These are phyloP conservation scores for Cepaea nemoralis DNA, from an alignment of 1,140 invertebrate species.

Conservation along the genomic window DNA sequence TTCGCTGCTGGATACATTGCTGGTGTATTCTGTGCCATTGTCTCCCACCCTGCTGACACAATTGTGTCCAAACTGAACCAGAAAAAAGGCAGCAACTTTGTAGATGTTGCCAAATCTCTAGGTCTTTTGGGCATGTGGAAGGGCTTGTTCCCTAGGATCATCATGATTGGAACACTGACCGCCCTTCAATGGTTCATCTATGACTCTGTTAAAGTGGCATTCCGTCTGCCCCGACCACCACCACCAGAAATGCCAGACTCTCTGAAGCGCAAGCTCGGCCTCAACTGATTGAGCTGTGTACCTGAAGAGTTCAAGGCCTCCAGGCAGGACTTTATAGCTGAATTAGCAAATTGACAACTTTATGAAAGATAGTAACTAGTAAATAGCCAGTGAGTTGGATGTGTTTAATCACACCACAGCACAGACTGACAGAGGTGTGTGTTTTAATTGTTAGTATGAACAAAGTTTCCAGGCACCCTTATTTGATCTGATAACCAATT, in stretches of 20 bases:
- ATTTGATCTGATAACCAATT: too few relatives aligned
- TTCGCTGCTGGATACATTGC: conserved; percentile 91
- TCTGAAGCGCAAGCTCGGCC: conserved; percentile 74
- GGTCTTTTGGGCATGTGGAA: conserved; percentile 92
- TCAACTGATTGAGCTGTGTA: conserved; percentile 71
- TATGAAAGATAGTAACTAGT: too few relatives aligned
- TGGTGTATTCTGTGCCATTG: conserved; percentile 99
- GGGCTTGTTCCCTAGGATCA: conserved; percentile 94
- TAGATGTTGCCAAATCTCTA: conserved; percentile 81
- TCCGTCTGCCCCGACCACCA: conserved; percentile 93
- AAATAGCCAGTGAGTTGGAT: too few relatives aligned
- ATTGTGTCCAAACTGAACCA: conserved; percentile 99
- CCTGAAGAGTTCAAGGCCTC: too few relatives aligned
- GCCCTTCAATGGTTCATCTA: conserved; percentile 99
- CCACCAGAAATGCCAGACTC: conserved; percentile 98
- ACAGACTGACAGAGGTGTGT: too few relatives aligned
- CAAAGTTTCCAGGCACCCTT: too few relatives aligned
- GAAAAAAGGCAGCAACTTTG: conserved; percentile 85
- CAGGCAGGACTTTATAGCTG: too few relatives aligned
- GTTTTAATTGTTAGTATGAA: too few relatives aligned
- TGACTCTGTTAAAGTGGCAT: conserved; percentile 84
- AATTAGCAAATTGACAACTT: too few relatives aligned
- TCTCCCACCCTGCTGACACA: conserved; percentile 98
- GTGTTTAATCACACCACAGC: too few relatives aligned
- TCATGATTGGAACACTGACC: conserved; percentile 99